Evolutionary conservation across 2,113 vertebrate genomes (phyloP).

Genomic region (Tetraodon nigroviridis): DNA sequence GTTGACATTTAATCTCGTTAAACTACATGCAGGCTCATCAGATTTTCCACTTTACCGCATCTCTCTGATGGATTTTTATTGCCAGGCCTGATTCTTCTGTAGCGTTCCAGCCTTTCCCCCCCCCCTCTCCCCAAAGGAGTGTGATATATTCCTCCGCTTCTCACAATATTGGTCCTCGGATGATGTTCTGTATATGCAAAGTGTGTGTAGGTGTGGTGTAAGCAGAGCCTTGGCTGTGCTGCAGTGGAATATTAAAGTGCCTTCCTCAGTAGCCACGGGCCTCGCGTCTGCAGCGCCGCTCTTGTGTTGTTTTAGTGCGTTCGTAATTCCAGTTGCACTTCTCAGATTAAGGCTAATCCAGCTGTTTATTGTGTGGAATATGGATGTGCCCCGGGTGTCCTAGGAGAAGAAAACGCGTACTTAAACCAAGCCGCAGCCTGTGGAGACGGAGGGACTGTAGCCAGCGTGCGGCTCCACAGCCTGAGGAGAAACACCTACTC

Average conservation of each 20-base stretch:
- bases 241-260: slow-evolving; percentile 51
- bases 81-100: neutral
- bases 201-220: slow-evolving; percentile 54
- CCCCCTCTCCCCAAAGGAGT: neutral
- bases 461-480: slow-evolving; percentile 43
- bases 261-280: slow-evolving; percentile 39
- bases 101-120: neutral
- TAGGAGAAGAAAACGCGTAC: slow-evolving; percentile 31
- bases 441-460: slow-evolving; percentile 46
- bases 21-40: neutral
- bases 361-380: slow-evolving; percentile 30
- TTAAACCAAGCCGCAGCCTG: slow-evolving; percentile 44
- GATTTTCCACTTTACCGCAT: slow-evolving; percentile 1
- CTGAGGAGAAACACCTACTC: slow-evolving; percentile 61
- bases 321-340: slow-evolving; percentile 40
- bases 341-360: slow-evolving; percentile 58
- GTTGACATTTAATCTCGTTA: neutral
- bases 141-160: slow-evolving; percentile 17
- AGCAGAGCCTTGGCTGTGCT: slow-evolving; percentile 26
- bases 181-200: slow-evolving; percentile 54
- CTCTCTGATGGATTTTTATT: neutral
- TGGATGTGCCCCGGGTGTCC: slow-evolving; percentile 40
- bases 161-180: slow-evolving; percentile 29
- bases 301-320: slow-evolving; percentile 38
- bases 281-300: slow-evolving; percentile 19